Evolutionary conservation across 2,888 invertebrate genomes (phyloP), one percentile per base, ranked within the genome.

Genomic region (Erpobdella octoculata): DNA sequence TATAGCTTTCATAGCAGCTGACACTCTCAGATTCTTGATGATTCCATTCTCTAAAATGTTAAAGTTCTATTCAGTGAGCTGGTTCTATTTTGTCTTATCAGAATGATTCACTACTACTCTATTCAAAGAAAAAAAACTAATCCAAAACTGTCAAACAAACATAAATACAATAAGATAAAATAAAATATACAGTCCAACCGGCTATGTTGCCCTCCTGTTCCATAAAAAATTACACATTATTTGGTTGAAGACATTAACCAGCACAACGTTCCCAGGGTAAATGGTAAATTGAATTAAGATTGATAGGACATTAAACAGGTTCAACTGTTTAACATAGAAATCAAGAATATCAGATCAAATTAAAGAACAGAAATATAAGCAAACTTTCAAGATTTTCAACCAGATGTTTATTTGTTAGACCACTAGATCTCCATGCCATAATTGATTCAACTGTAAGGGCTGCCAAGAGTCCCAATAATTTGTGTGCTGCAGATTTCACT

Each of bases 1-100:
- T 2, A 83, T 81, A 21, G 75, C 70, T 72, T 78, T 78, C 83
- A 83, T 83, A 1, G 81, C 81, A 53, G 78, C 77, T 36, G 77
- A 76, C 6, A 83, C 80, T 64, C 78, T 72, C 21, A 75, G 74
- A 66, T 77, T 76, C 72, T 80, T 81, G 21, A 83, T 78, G 38
- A 83, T 81, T 36, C 80, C 81, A 79, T 82, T 82, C 69, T 72
- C 83, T 83, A 73, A 2, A 18, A 62, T 28, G 33, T 15, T 48
- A 25, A 21, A 33, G 21, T 36, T 28, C 6, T 36, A 35, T 38
- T 28, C 25, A 21, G 67, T 28, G n/a, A 41, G 15, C 28, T 21
- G 12, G 33, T 33, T n/a, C 9, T 28, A 28, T 9, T 64, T 3
- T 65, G 33, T 18, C 15, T n/a, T 36, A 66, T n/a, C 15, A 8